These are phyloP conservation scores for Caradrina kadenii DNA, from an alignment of 2,888 invertebrate species.

Conservation along the genomic window DNA sequence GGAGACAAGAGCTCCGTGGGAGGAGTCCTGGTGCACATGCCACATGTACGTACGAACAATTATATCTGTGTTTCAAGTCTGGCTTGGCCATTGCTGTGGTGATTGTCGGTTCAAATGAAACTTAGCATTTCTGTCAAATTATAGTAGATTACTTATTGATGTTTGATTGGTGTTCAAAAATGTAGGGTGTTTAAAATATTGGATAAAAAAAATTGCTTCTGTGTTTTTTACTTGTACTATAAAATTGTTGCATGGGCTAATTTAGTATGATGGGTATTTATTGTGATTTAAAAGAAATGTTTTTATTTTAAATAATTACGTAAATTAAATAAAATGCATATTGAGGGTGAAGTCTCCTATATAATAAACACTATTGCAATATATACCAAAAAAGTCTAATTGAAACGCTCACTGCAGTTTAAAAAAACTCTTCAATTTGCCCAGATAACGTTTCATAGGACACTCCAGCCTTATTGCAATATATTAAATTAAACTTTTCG, in stretches of 20 bases:
- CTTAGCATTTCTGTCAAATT: not conserved
- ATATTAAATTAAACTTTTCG: not conserved
- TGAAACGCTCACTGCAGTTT: no score
- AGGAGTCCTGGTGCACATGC: conserved; percentile 97
- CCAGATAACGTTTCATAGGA: not conserved
- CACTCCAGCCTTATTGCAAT: not conserved
- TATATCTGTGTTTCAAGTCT: not conserved
- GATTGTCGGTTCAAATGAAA: conserved; percentile 15
- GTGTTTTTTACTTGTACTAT: conserved; percentile 22
- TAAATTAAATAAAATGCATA: not conserved
- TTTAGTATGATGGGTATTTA: conserved; percentile 40
- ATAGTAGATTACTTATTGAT: not conserved
- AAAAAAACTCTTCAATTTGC: not conserved
- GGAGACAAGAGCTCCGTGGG: conserved; percentile 92
- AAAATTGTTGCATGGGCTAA: conserved; percentile 41
- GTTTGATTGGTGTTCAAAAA: conserved; percentile 1
- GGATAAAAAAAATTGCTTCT: not conserved
- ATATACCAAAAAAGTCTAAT: no score
- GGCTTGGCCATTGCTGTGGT: conserved; percentile 8
- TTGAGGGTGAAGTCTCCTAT: not conserved
- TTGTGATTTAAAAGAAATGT: conserved; percentile 10
- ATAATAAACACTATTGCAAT: no score
- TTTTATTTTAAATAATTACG: not conserved
- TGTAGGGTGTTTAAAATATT: conserved; percentile 31
- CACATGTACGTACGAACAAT: conserved; percentile 93